Evolutionary conservation across 2,797 vertebrate species (phyloP).

Genomic region (Garrulus glandarius): DNA sequence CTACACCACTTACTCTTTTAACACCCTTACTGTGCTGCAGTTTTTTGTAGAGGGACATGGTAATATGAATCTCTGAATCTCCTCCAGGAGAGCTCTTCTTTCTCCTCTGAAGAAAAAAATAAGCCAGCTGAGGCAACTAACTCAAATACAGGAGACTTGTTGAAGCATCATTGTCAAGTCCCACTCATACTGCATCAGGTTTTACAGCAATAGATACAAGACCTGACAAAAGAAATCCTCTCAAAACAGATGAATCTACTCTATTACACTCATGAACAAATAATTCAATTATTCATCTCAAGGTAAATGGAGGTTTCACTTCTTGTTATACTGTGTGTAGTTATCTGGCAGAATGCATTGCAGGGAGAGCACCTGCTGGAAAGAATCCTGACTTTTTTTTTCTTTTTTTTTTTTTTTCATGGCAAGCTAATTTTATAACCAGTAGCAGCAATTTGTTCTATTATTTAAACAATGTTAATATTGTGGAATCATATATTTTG

Average conservation of each 20-base stretch:
- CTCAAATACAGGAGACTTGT: neutral
- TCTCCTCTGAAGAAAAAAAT: neutral
- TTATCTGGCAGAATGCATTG: neutral
- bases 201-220: neutral
- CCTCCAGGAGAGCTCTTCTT: neutral
- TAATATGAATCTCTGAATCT: neutral
- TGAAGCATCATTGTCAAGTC: neutral
- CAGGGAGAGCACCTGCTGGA: neutral
- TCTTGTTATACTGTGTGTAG: neutral
- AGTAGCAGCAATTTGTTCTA: neutral
- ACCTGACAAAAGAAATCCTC: neutral
- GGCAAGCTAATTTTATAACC: neutral
- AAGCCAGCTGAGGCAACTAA: neutral
- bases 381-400: neutral
- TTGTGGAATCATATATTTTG: neutral
- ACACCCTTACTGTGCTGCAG: neutral
- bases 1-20: neutral
- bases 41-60: neutral
- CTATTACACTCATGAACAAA: neutral
- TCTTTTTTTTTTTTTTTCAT: neutral
- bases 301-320: neutral
- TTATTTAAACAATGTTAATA: neutral
- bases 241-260: neutral
- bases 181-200: neutral
- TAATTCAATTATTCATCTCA: neutral